A percentile compares a stretch with the other conserved stretches of the same genome.
phyloP scores from a whole-genome alignment of 2,113 vertebrate species.

The Romanogobio albipinnatus region DNA sequence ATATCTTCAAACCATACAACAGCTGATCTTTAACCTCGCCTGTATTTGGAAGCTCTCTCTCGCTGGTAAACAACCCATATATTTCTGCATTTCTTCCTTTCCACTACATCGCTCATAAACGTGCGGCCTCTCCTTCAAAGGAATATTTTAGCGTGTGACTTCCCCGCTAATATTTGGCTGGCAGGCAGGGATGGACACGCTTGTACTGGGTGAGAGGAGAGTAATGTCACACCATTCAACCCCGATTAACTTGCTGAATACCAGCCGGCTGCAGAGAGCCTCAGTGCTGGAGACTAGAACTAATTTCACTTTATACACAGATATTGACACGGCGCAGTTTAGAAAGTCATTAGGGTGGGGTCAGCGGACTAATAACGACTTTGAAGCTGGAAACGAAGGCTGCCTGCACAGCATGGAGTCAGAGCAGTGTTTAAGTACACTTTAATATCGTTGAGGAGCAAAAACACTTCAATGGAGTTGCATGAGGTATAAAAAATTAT shows the following conservation, averaged over 20 bases:
- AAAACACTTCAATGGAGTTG: background rate
- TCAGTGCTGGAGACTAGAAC: conserved; percentile 77
- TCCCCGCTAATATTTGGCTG: conserved; percentile 75
- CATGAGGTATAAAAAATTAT: background rate
- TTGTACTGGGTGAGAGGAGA: conserved; percentile 77
- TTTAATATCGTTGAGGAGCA: conserved; percentile 29
- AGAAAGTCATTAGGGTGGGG: conserved; percentile 80
- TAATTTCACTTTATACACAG: conserved; percentile 84
- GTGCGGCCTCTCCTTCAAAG: conserved; percentile 81
- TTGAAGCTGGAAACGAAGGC: conserved; percentile 55
- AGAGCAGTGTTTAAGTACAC: conserved; percentile 50
- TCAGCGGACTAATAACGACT: conserved; percentile 61
- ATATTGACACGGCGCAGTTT: conserved; percentile 80
- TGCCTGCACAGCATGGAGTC: conserved; percentile 49
- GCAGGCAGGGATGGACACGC: conserved; percentile 77
- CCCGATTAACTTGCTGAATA: conserved; percentile 77
- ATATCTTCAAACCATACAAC: conserved; percentile 67
- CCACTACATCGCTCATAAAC: conserved; percentile 67
- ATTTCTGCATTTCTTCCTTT: conserved; percentile 61
- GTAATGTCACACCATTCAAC: conserved; percentile 83
- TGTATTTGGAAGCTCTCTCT: conserved; percentile 48
- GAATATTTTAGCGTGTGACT: conserved; percentile 75
- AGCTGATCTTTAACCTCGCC: conserved; percentile 69
- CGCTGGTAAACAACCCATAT: conserved; percentile 64
- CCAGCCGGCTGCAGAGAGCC: conserved; percentile 73